Evolutionary conservation across 2,888 invertebrate species (phyloP), one percentile per base, ranked within the genome.

Genomic region (Rhamphomyia laevipes): DNA sequence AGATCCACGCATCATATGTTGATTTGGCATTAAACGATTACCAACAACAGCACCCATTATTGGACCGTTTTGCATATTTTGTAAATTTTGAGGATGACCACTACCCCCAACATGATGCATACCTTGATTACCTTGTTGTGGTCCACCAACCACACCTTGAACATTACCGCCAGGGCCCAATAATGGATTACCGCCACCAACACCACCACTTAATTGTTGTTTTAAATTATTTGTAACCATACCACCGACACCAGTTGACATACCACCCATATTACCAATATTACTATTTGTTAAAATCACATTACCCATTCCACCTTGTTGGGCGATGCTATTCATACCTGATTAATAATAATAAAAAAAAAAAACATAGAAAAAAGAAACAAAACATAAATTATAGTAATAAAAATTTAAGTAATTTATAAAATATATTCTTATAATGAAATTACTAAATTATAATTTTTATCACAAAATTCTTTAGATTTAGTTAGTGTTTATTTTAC

Each of bases 261-360:
- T 81, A 77, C 74, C 74, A 54, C 77, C 75, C 61, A 82, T 80
- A 52, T 78, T 78, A 56, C 77, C 77, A 75, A 81, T 79, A 62
- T 76, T 80, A 63, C 80, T 83, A 63, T 85, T 87, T 21, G 86
- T 86, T 76, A 88, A 85, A 59, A 87, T 85, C 82, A 88, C 84
- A 62, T 83, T 84, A 43, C 76, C 74, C 47, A 73, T 68, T 55
- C 77, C 78, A 43, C 78, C 76, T 61, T 68, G 61, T 75, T 77
- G 53, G 2, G 68, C 65, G 53, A 68, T 67, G 67, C 81, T 82
- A 60, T 81, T 82, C 77, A 83, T 83, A 56, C 81, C 83, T 74
- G 70, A 3, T 27, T 7, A 27, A 27, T 27, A n/a, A n/a, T n/a
- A n/a, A n/a, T 27, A 27, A 27, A 27, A 27, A 27, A 27, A 27